A percentile compares a stretch with the other conserved stretches of the same genome.
Conservation (phyloP, 1,140 invertebrate genomes). For the Oedothorax gibbosus region DNA sequence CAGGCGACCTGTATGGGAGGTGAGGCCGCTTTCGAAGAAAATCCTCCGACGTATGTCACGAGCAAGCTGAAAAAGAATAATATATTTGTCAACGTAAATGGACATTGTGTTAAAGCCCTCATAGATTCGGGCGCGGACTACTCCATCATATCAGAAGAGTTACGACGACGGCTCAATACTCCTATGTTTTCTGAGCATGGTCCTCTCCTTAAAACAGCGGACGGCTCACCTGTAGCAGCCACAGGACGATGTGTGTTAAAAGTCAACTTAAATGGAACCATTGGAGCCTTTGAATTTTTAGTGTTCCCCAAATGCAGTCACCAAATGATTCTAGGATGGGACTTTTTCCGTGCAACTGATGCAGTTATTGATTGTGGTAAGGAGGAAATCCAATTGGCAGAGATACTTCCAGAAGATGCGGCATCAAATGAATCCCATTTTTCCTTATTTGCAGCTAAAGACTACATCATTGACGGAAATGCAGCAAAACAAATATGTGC, state of each 20-base stretch:
- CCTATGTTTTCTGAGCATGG: constrained; percentile 9
- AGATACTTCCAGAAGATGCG: neutral
- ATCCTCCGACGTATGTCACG: neutral
- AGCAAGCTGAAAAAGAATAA: constrained; percentile 21
- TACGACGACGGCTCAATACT: constrained; percentile 3
- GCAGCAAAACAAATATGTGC: neutral
- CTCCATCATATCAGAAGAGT: constrained; percentile 10
- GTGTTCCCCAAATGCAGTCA: constrained; percentile 12
- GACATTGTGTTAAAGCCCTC: neutral
- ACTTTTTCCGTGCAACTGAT: constrained; percentile 22
- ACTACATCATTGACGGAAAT: neutral
- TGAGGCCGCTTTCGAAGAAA: neutral
- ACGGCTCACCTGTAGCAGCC: neutral
- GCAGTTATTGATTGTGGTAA: neutral
- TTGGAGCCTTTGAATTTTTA: constrained; percentile 13
- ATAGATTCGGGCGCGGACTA: constrained; percentile 21
- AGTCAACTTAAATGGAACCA: neutral
- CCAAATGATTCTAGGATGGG: constrained; percentile 34
- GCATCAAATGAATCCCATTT: neutral
- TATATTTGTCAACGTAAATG: constrained; percentile 10
- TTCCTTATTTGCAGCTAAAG: neutral
- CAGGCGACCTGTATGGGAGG: neutral
- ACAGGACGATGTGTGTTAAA: neutral
- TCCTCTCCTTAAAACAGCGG: neutral
- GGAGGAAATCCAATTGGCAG: neutral